phyloP scores from a whole-genome alignment of 2,888 invertebrate genomes.

The Yponomeuta malinellus region DNA sequence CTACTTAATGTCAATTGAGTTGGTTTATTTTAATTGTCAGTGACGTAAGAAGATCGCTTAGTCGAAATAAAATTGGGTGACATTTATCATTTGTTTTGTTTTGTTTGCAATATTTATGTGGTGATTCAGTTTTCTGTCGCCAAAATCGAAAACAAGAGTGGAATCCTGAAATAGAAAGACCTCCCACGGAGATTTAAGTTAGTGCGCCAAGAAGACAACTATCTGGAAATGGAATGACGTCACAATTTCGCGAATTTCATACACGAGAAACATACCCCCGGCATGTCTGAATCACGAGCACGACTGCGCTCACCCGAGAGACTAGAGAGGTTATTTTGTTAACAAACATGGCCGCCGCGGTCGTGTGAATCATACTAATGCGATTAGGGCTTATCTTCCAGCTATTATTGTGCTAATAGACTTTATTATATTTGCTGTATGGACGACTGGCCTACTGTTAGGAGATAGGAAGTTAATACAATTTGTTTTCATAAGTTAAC shows the following conservation, averaged over 20 bases:
- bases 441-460: not conserved
- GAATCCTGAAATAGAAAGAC: not conserved
- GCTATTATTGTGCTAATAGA: not conserved
- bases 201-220: not conserved
- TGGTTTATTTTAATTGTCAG: not conserved
- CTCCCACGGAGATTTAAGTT: not conserved
- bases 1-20: not conserved
- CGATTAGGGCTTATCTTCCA: not conserved
- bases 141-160: too few species aligned
- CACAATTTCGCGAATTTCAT: not conserved
- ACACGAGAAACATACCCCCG: not conserved
- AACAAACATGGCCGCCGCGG: slow-evolving; percentile 37
- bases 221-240: slow-evolving; percentile 5
- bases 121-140: too few species aligned
- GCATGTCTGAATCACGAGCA: slow-evolving; percentile 34
- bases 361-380: slow-evolving; percentile 38
- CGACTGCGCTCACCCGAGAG: slow-evolving; percentile 20
- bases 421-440: not conserved
- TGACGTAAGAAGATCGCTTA: not conserved
- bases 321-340: slow-evolving; percentile 29
- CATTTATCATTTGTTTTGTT: too few species aligned
- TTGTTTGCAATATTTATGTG: too few species aligned
- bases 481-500: not conserved
- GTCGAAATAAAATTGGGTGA: not conserved
- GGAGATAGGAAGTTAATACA: not conserved